Evolutionary conservation across 2,888 invertebrate species (phyloP), one percentile per base, ranked within the genome.

Genomic region (Oscheius onirici): DNA sequence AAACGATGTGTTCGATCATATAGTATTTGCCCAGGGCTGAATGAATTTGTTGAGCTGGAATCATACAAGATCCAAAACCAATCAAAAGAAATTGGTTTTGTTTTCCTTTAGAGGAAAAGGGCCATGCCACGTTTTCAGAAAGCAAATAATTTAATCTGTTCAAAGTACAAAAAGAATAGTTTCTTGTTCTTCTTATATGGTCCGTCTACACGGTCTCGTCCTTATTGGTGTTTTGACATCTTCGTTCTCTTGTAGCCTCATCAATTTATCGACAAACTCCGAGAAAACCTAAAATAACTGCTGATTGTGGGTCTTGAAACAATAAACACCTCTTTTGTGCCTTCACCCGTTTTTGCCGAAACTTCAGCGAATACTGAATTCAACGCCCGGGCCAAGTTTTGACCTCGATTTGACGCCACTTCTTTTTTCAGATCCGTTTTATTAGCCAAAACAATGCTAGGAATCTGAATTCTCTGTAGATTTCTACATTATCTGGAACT

Each of bases 311-410:
- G 10, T 26, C 11, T 24, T 24, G 8, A 26, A 34, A 40, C 11
- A 40, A 40, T 34, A 24, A 49, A 26, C n/a, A 68, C 68, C 43
- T 68, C 57, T 26, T 57, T 26, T n/a, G 20, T 24, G 1, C 68
- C 55, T 22, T 55, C 55, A 28, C 57, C 68, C 8, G 8, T 68
- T 46, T 68, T 68, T 13, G 68, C 68, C 10, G 68, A 68, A 8
- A 68, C 68, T 58, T 68, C 68, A 20, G 44, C 57, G 40, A 68
- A 68, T 3, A 55, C 28, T 5, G 68, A 43, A 17, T 57, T 57
- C 28, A 68, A n/a, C 44, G 43, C 10, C 24, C 68, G 43, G 13
- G 68, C 55, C 5, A 41, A 10, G 15, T 40, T n/a, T 20, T 68
- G 68, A n/a, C 68, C 68, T 8, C 11, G 34, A 34, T 44, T 57